A percentile compares a stretch with the other conserved stretches of the same genome.
Evolutionary conservation across 2,113 vertebrate genomes (phyloP).

Genomic region (Arenaria interpres): DNA sequence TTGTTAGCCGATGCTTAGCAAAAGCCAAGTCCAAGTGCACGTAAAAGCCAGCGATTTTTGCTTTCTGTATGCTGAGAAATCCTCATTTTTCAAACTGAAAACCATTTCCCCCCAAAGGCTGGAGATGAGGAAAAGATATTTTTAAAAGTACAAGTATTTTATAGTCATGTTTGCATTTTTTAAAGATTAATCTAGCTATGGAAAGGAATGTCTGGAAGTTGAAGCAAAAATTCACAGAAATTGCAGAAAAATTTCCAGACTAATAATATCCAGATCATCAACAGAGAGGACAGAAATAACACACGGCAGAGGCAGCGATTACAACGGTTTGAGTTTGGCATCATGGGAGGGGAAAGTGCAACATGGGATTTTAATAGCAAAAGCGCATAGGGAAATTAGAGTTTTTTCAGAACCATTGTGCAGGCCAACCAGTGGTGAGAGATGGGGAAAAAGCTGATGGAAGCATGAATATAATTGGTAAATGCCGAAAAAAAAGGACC

Average conservation of each 20-base stretch:
- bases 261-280: background rate
- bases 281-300: background rate
- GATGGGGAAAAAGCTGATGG: background rate
- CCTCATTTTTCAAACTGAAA: background rate
- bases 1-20: background rate
- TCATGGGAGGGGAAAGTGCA: background rate
- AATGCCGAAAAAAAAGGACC: background rate
- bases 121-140: background rate
- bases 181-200: background rate
- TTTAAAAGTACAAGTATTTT: background rate
- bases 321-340: background rate
- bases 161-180: background rate
- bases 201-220: background rate
- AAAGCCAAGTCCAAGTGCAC: background rate
- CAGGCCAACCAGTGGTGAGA: background rate
- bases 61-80: background rate
- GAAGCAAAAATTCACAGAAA: background rate
- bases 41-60: background rate
- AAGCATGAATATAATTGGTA: background rate
- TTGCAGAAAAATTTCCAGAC: background rate
- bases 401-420: background rate
- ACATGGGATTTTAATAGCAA: background rate
- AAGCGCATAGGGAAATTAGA: background rate
- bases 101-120: background rate
- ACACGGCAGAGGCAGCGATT: rapidly evolving